Percentiles rank a stretch among this genome's conserved stretches.
These are phyloP conservation scores for Perdix hodgsoniae DNA, from an alignment of 2,797 vertebrate genomes.

Conservation along the genomic window DNA sequence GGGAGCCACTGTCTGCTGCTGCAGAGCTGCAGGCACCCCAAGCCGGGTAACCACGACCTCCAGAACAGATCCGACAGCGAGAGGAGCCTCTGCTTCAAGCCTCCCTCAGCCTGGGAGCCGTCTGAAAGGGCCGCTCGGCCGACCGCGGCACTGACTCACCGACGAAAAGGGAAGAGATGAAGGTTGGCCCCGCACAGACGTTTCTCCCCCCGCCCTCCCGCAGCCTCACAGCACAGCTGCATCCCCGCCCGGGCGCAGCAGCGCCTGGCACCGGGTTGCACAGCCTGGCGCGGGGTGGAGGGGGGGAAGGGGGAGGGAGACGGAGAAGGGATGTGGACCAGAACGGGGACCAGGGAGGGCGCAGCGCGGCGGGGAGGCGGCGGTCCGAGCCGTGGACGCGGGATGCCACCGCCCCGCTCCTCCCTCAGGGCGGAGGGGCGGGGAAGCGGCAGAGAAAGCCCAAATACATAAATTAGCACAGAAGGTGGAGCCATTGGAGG, in stretches of 20 bases:
- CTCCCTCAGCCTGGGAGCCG: neutral
- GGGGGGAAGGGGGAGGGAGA: too few relatives aligned
- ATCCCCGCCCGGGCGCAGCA: too few relatives aligned
- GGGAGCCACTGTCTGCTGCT: neutral
- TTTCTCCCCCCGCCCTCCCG: neutral
- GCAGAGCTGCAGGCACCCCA: neutral
- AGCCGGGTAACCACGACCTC: neutral
- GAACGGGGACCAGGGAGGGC: too few relatives aligned
- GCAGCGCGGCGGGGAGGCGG: too few relatives aligned
- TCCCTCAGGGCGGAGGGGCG: neutral
- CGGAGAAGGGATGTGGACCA: too few relatives aligned
- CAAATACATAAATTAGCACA: too few relatives aligned
- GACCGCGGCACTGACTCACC: neutral
- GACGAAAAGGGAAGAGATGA: neutral
- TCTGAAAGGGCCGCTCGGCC: neutral
- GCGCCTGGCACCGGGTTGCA: neutral
- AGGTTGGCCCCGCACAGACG: neutral
- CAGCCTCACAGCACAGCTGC: conserved; percentile 39
- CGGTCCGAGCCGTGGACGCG: too few relatives aligned
- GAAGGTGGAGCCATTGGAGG: too few relatives aligned
- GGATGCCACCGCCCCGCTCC: neutral
- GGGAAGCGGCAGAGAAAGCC: too few relatives aligned
- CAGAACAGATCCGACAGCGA: neutral
- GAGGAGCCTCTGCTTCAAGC: neutral
- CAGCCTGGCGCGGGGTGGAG: neutral